Percentiles rank a stretch among this genome's conserved stretches.
Conservation (phyloP, 2,797 vertebrate genomes). For the Peromyscus attwateri region DNA sequence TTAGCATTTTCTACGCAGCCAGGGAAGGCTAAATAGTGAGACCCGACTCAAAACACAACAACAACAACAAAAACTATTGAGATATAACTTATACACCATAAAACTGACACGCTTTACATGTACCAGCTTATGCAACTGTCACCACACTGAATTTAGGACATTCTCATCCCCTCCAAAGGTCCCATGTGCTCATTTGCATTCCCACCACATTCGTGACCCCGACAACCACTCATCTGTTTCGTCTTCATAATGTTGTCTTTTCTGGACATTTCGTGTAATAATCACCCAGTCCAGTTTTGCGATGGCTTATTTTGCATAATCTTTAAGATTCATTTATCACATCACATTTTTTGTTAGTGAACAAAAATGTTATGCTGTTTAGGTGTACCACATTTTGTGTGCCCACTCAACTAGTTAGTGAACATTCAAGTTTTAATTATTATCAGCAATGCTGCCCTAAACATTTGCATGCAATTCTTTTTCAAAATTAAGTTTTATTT, state of each 20-base stretch:
- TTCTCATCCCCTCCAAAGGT: background rate
- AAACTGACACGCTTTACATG: background rate
- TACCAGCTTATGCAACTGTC: background rate
- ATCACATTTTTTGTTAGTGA: background rate
- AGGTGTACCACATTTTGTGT: background rate
- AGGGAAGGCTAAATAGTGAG: background rate
- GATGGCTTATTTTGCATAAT: background rate
- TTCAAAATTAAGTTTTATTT: background rate
- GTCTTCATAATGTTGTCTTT: slow-evolving; percentile 9
- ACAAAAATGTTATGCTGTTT: background rate
- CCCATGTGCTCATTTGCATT: background rate
- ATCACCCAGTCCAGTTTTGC: background rate
- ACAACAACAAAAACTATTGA: background rate
- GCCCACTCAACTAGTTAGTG: background rate
- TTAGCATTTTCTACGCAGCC: background rate
- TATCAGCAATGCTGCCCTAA: background rate
- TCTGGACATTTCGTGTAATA: background rate
- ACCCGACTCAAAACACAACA: background rate
- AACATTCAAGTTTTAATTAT: background rate
- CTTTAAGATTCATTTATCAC: background rate
- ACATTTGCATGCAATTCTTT: background rate
- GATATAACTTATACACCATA: background rate
- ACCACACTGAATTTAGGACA: background rate
- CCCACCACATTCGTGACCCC: background rate
- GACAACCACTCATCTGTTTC: background rate